Conservation (phyloP, 1,140 invertebrate genomes). For the Sitobion miscanthi region DNA sequence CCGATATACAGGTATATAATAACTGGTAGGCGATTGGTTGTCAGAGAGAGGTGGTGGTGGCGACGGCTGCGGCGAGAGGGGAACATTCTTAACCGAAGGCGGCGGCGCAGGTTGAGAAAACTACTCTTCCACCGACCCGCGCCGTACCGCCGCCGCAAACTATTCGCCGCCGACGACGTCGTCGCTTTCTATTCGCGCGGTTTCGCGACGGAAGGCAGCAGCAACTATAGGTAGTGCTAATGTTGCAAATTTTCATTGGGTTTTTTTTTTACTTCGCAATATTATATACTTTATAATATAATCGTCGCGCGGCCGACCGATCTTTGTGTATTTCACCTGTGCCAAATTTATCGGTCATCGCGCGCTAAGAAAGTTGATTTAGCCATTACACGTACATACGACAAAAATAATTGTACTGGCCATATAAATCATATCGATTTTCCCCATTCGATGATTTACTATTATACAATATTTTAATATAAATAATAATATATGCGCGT, state of each 20-base stretch:
- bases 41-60: neutral
- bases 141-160: neutral
- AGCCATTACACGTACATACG: neutral
- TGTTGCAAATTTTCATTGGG: neutral
- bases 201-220: neutral
- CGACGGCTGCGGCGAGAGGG: neutral
- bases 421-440: neutral
- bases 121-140: neutral
- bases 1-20: neutral
- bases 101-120: neutral
- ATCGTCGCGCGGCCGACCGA: neutral
- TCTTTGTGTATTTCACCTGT: neutral
- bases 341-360: neutral
- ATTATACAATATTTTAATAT: no score
- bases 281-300: neutral
- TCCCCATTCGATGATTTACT: neutral
- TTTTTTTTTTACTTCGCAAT: neutral
- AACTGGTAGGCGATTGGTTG: neutral
- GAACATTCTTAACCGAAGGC: constrained; percentile 28
- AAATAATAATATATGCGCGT: no score
- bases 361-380: neutral
- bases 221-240: neutral
- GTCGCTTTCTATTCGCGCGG: constrained; percentile 29
- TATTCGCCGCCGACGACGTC: neutral
- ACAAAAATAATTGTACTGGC: neutral